These are phyloP conservation scores for Galemys pyrenaicus DNA, from an alignment of 2,113 vertebrate genomes.

Conservation along the genomic window DNA sequence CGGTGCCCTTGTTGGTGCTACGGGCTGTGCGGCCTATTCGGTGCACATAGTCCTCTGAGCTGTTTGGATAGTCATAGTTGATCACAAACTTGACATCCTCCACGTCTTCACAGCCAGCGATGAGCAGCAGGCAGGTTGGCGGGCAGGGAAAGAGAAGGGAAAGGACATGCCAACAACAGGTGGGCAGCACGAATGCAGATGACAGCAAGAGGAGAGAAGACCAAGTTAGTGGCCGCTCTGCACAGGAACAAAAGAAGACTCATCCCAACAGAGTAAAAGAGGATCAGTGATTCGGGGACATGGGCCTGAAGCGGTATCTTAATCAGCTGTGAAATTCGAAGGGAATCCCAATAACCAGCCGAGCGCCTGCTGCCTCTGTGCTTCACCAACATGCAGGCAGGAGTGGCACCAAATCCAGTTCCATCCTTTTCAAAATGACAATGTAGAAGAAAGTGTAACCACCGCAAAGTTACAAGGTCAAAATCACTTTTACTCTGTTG, in stretches of 20 bases:
- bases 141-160: slow-evolving; percentile 86
- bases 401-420: slow-evolving; percentile 46
- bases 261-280: slow-evolving; percentile 89
- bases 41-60: slow-evolving; percentile 98
- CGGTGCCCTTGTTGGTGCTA: slow-evolving; percentile 99
- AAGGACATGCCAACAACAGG: slow-evolving; percentile 89
- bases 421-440: neutral
- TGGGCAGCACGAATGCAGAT: slow-evolving; percentile 88
- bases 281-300: slow-evolving; percentile 51
- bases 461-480: slow-evolving; percentile 67
- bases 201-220: slow-evolving; percentile 89
- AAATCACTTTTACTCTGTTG: slow-evolving; percentile 88
- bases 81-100: slow-evolving; percentile 99
- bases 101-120: slow-evolving; percentile 90
- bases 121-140: slow-evolving; percentile 81
- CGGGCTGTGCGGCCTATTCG: slow-evolving; percentile 97
- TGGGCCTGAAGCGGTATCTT: slow-evolving; percentile 42
- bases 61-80: slow-evolving; percentile 99
- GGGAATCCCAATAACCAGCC: slow-evolving; percentile 63
- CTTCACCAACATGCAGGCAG: neutral
- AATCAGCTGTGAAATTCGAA: slow-evolving; percentile 33
- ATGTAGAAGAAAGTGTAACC: slow-evolving; percentile 53
- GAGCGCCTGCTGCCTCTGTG: slow-evolving; percentile 76
- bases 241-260: slow-evolving; percentile 86
- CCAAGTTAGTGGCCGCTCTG: slow-evolving; percentile 83